Base-by-base conservation (phyloP, 2,888 invertebrate genomes). In the Eueremaeus valkanovi region DNA sequence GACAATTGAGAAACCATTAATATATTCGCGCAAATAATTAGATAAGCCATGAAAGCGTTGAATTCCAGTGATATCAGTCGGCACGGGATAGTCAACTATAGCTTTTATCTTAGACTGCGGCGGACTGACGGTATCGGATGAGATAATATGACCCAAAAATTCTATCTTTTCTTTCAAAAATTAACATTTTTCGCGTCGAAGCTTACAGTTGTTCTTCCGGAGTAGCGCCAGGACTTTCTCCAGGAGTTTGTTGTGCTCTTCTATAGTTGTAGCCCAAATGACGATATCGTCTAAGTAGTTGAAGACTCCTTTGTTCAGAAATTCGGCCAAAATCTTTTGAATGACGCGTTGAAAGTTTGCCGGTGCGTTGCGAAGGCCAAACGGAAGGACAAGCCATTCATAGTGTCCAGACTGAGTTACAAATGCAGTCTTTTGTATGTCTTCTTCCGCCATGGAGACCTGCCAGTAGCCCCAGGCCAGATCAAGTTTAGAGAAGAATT, bases 331-430 rank as follows among this genome's bases (percentile, higher is more conserved):
- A 11, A 24, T 9, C 1, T 21, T 16, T 5, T 49, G n/a, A 16
- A 40, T 42, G 3, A 72, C 3, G 63, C 76, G 40, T 21, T 75
- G 73, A 31, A 76, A 76, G 0, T 45, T 73, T 6, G 61, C 49
- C n/a, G 76, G 76, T 6, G 75, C 73, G 33, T 75, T 76, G 13
- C 33, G 42, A 2, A 73, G 72, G 1, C 76, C 76, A 51, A 76
- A 75, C 0, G 75, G 75, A 72, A 76, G 55, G 0, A 45, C 61
- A 0, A 18, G 24, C 58, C 31, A 76, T 36, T 76, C 73, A 42
- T 27, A 76, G 3, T 68, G 76, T 13, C 63, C 75, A 0, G 24
- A 9, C 1, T 21, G 24, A 1, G 73, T 75, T 11, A 61, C 29
- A 33, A 76, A 76, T 18, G 76, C n/a, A n/a, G n/a, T n/a, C n/a